Conservation (phyloP, 2,797 vertebrate species). For the Heterohyrax brucei region DNA sequence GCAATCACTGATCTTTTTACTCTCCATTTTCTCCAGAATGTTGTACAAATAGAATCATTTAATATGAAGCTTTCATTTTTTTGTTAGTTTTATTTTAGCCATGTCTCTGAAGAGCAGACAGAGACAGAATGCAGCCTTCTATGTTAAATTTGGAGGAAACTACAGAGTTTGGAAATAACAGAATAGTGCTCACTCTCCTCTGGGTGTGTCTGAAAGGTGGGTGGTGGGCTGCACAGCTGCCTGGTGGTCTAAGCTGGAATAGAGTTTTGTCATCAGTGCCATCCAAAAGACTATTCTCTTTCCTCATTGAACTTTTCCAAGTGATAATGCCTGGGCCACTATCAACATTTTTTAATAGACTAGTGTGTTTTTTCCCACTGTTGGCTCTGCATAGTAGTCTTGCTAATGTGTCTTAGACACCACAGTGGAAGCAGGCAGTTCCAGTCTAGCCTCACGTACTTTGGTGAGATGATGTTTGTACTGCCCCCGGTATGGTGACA, state of each 20-base stretch:
- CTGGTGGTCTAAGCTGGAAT: too few relatives aligned
- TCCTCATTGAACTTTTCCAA: neutral
- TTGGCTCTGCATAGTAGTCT: neutral
- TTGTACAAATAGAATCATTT: neutral
- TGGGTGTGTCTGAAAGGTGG: neutral
- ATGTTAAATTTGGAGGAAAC: neutral
- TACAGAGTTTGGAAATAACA: neutral
- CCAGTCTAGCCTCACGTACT: neutral
- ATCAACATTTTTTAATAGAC: neutral
- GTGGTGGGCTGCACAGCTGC: accelerated
- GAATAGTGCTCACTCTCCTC: neutral
- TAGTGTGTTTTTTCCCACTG: neutral
- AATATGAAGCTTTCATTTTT: neutral
- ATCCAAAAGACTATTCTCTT: neutral
- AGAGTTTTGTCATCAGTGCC: neutral
- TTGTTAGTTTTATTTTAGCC: neutral
- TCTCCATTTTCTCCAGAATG: neutral
- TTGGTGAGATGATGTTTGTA: neutral
- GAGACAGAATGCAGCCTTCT: neutral
- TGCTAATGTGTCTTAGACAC: neutral
- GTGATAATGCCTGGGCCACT: neutral
- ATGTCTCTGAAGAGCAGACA: neutral
- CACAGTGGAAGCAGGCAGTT: neutral
- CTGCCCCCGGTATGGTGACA: too few relatives aligned
- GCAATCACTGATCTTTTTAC: neutral